Conservation (phyloP, 35 echinoderm and acorn worm species). For the Eucidaris tribuloides region DNA sequence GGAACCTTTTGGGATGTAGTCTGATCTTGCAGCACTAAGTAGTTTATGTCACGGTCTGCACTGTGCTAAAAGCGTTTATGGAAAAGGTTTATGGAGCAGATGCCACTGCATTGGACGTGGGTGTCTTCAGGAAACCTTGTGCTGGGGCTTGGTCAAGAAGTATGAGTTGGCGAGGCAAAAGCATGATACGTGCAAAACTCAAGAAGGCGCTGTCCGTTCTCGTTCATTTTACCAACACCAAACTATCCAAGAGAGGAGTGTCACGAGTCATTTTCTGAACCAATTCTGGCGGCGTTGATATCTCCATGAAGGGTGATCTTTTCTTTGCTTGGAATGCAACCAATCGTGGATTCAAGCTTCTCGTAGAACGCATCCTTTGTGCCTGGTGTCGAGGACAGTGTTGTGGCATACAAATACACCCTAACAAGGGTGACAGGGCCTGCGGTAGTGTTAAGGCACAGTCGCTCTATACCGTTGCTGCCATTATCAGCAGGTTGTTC, state of each 20-base stretch:
- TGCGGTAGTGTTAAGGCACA: background rate
- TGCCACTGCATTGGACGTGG: constrained; percentile 50
- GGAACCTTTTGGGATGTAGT: too few relatives aligned
- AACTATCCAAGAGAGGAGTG: background rate
- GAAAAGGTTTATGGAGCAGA: constrained; percentile 33
- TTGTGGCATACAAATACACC: background rate
- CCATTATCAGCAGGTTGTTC: background rate
- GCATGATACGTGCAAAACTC: constrained; percentile 7
- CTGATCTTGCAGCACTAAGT: constrained; percentile 33
- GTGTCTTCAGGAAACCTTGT: constrained; percentile 64
- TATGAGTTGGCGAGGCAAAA: constrained; percentile 70
- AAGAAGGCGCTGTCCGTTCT: constrained; percentile 36
- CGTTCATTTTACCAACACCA: constrained; percentile 41
- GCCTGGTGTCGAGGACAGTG: background rate
- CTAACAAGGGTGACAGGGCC: background rate
- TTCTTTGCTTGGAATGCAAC: constrained; percentile 4
- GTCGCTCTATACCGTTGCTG: background rate
- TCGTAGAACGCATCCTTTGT: background rate
- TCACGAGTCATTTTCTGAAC: constrained; percentile 16
- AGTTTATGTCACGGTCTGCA: constrained; percentile 54
- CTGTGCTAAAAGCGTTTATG: constrained; percentile 43
- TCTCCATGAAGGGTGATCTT: constrained; percentile 33
- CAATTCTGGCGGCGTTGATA: constrained; percentile 45
- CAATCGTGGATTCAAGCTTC: background rate
- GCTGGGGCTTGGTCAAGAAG: constrained; percentile 31